Percentiles rank a stretch among this genome's conserved stretches.
phyloP scores from a whole-genome alignment of 2,888 invertebrate genomes.

The Phengaris arion region DNA sequence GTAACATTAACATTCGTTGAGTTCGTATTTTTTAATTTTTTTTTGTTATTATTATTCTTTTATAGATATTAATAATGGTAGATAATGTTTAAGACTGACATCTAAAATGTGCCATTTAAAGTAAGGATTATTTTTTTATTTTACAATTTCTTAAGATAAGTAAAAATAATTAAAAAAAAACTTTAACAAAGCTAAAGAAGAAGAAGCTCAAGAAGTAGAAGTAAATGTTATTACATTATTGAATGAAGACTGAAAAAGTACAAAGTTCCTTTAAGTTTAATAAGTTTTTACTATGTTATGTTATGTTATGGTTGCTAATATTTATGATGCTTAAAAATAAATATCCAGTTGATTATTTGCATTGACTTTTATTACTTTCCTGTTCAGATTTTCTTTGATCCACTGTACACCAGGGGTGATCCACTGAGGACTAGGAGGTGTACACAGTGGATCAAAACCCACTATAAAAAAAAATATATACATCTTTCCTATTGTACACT shows the following conservation, averaged over 20 bases:
- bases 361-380: conserved; percentile 22
- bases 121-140: too few relatives aligned
- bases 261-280: conserved; percentile 11
- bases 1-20: too few relatives aligned
- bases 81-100: too few relatives aligned
- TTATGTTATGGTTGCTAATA: neutral
- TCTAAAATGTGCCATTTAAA: too few relatives aligned
- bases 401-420: conserved; percentile 4
- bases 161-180: neutral
- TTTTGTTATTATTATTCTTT: too few relatives aligned
- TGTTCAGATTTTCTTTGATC: conserved; percentile 15
- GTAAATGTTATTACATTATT: conserved; percentile 6
- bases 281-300: neutral
- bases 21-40: too few relatives aligned
- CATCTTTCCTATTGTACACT: too few relatives aligned
- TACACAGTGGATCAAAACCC: neutral
- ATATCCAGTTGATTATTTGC: conserved; percentile 16
- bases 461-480: neutral
- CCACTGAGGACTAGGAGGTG: neutral
- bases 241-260: conserved; percentile 21
- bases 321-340: conserved; percentile 6
- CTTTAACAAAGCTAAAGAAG: neutral
- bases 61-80: too few relatives aligned
- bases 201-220: neutral
- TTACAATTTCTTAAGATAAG: neutral